Evolutionary conservation across 2,888 invertebrate species (phyloP), one percentile per base, ranked within the genome.

Genomic region (Melipona beecheii): DNA sequence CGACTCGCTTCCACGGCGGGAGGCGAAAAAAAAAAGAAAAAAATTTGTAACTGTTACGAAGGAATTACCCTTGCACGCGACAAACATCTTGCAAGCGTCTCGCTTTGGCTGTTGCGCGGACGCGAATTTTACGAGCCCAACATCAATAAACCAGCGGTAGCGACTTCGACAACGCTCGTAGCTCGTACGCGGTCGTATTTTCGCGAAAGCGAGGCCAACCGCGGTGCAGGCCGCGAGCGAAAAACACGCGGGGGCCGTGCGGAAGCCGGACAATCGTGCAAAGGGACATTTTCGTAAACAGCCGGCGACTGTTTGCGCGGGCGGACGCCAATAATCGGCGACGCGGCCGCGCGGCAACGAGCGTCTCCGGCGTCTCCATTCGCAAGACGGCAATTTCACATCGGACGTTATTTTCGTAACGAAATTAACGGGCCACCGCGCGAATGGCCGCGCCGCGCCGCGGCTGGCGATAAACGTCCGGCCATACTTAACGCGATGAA

Each of bases 401-500:
- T 19, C 50, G n/a, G 54, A 49, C 52, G 78, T 75, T 74, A 83
- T 80, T 83, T 83, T 83, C 80, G 80, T 80, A 75, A 72, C 80
- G 66, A 72, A 79, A 80, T 80, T 83, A 83, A 77, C 77, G 77
- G 62, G 74, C 83, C 70, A 60, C 66, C 54, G 66, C 54, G 50
- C 65, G 74, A 76, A 69, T 56, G 52, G 68, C 52, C 31, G 75
- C 54, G 68, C n/a, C 56, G 36, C 19, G n/a, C 27, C 52, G 27
- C 43, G 31, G 31, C 31, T 49, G 24, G n/a, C 81, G 78, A 73
- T 81, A 88, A 87, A 88, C 81, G 88, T 88, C 88, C 58, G 72
- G n/a, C 60, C 49, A 75, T 82, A 82, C 83, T 87, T 83, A 74
- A 43, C 73, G 70, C 75, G 82, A 82, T 87, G 82, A 87, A 87